Evolutionary conservation across 35 echinoderm and acorn worm species (phyloP).

Genomic region (Anneissia japonica): DNA sequence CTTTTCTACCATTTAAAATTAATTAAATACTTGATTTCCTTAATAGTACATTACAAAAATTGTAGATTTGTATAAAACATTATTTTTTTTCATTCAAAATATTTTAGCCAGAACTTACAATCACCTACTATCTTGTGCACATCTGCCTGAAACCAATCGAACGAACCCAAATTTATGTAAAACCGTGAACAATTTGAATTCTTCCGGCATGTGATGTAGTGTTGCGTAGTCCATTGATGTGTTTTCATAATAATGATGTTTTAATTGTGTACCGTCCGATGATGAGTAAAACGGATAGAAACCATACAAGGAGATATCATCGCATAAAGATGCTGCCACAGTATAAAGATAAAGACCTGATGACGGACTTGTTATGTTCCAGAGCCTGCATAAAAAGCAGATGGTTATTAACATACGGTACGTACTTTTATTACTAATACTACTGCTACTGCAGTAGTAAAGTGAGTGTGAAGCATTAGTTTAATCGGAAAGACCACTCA

Average conservation of each 20-base stretch:
- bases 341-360: conserved; percentile 13
- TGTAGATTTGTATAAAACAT: too few relatives aligned
- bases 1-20: too few relatives aligned
- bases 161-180: not conserved
- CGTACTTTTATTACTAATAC: too few relatives aligned
- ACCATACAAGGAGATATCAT: conserved; percentile 1
- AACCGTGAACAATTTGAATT: not conserved
- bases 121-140: not conserved
- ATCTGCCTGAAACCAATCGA: not conserved
- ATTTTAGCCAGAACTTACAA: too few relatives aligned
- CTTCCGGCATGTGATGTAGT: conserved; percentile 14
- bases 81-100: too few relatives aligned
- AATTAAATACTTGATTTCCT: too few relatives aligned
- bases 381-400: too few relatives aligned
- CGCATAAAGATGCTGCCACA: conserved; percentile 15
- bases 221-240: conserved; percentile 1
- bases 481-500: too few relatives aligned
- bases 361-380: conserved; percentile 1
- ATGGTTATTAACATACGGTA: too few relatives aligned
- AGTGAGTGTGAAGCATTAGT: too few relatives aligned
- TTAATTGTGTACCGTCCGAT: not conserved
- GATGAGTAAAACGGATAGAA: conserved; percentile 29
- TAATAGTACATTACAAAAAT: too few relatives aligned
- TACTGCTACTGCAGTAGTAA: too few relatives aligned
- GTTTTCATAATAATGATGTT: conserved; percentile 28